Evolutionary conservation across 2,113 vertebrate genomes (phyloP).

Genomic region (Channa argus): DNA sequence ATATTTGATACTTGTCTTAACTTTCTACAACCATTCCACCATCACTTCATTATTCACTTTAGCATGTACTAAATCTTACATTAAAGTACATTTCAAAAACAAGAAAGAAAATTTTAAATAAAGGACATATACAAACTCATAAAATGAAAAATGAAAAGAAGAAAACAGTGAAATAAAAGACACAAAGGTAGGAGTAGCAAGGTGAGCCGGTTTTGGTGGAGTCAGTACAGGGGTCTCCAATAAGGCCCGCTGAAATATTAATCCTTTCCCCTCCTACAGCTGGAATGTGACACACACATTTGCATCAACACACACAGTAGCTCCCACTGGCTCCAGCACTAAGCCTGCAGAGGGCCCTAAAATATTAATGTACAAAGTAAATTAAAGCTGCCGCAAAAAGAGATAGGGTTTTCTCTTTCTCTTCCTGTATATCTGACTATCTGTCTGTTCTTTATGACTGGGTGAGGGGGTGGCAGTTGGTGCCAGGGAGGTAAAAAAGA

Average conservation of each 20-base stretch:
- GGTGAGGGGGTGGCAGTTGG: conserved; percentile 53
- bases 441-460: conserved; percentile 75
- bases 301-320: conserved; percentile 62
- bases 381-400: conserved; percentile 83
- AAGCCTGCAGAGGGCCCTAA: conserved; percentile 79
- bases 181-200: conserved; percentile 30
- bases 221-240: conserved; percentile 80
- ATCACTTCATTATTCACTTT: background rate
- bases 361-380: conserved; percentile 85
- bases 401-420: conserved; percentile 73
- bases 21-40: background rate
- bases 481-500: conserved; percentile 23
- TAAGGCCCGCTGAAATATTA: conserved; percentile 85
- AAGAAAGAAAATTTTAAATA: background rate
- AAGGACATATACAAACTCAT: background rate
- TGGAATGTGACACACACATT: conserved; percentile 63
- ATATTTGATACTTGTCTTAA: conserved; percentile 2
- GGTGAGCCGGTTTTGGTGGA: conserved; percentile 65
- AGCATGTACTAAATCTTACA: background rate
- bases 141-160: background rate
- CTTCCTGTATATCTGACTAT: conserved; percentile 78
- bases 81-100: background rate
- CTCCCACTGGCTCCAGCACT: conserved; percentile 71
- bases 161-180: conserved; percentile 14
- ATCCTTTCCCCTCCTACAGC: conserved; percentile 75